phyloP scores from a whole-genome alignment of 2,888 invertebrate genomes.

The Matsumyia berberina region DNA sequence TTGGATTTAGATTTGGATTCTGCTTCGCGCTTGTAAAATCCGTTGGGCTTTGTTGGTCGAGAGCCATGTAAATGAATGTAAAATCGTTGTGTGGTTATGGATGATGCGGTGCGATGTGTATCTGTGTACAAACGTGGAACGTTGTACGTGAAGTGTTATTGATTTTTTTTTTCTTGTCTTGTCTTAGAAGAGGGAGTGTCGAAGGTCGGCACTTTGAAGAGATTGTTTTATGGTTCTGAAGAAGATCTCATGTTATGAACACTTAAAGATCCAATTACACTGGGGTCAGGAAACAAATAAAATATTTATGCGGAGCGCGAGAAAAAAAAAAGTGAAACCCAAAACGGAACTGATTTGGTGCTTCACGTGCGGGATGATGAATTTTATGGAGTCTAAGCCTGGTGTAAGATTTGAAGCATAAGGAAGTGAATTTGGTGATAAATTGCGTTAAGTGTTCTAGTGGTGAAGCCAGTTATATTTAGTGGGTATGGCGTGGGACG shows the following conservation, averaged over 20 bases:
- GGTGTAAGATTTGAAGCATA: background rate
- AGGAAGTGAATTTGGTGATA: background rate
- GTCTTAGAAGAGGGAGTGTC: conserved; percentile 47
- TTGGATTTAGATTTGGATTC: conserved; percentile 52
- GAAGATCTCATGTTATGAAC: conserved; percentile 8
- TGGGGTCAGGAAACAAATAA: conserved; percentile 26
- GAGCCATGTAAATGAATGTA: conserved; percentile 37
- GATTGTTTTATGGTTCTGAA: conserved; percentile 12
- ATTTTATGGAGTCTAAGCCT: background rate
- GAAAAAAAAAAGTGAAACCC: conserved; percentile 8
- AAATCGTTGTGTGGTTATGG: conserved; percentile 18
- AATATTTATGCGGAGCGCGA: conserved; percentile 6
- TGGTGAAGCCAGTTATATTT: no score
- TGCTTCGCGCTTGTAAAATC: conserved; percentile 22
- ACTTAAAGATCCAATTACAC: conserved; percentile 37
- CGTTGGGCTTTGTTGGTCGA: conserved; percentile 5
- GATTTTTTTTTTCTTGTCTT: conserved; percentile 15
- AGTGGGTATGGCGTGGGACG: background rate
- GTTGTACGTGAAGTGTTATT: background rate
- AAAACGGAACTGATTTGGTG: conserved; percentile 31
- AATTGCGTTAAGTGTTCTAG: no score
- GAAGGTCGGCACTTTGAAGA: conserved; percentile 66
- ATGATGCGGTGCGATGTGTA: conserved; percentile 12
- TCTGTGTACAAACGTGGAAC: conserved; percentile 2
- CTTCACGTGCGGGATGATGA: background rate